Evolutionary conservation across 2,113 vertebrate genomes (phyloP).

Genomic region (Neofelis nebulosa): DNA sequence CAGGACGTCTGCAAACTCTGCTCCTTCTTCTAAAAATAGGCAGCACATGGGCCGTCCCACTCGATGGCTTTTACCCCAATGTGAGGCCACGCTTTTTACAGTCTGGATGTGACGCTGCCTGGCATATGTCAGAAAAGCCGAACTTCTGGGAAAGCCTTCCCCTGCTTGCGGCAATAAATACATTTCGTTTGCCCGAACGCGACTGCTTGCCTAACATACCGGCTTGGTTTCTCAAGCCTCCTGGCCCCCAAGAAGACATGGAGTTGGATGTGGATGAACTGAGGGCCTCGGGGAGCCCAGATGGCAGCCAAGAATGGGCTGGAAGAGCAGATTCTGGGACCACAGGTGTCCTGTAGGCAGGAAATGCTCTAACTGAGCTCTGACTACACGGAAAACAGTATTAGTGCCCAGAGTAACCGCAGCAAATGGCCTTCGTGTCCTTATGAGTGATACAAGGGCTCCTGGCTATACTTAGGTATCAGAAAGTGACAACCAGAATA

Average conservation of each 20-base stretch:
- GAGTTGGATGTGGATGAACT: fast-evolving
- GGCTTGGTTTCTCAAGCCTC: background rate
- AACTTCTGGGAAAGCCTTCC: constrained; percentile 38
- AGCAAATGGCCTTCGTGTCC: fast-evolving
- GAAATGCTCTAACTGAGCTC: background rate
- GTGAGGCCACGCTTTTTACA: background rate
- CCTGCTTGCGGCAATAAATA: background rate
- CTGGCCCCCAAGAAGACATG: background rate
- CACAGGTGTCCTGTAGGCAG: fast-evolving
- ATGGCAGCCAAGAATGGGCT: fast-evolving
- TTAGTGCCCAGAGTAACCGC: fast-evolving
- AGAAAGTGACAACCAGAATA: background rate
- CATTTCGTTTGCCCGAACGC: background rate
- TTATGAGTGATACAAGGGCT: fast-evolving
- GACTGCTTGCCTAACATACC: background rate
- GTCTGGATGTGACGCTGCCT: background rate
- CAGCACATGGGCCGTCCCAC: background rate
- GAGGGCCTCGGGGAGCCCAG: background rate
- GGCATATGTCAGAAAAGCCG: background rate
- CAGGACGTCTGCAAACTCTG: background rate
- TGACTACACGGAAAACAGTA: fast-evolving
- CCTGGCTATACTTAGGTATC: fast-evolving
- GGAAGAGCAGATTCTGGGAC: background rate
- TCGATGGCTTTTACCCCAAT: background rate
- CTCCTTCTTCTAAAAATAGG: background rate